phyloP scores from a whole-genome alignment of 2,888 invertebrate genomes.

The Orthonevra nobilis region DNA sequence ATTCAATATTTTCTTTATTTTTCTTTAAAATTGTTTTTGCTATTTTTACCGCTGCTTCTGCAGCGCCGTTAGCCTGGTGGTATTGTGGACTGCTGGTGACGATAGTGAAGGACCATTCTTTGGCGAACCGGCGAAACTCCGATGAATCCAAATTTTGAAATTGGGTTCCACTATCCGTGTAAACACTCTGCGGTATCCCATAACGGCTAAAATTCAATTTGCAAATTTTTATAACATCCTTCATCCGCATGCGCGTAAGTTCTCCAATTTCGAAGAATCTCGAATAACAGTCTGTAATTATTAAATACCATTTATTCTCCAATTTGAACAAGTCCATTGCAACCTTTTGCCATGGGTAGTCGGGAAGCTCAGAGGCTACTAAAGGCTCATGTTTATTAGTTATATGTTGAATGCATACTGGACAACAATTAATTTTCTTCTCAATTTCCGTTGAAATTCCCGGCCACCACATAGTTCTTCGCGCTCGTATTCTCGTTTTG shows the following conservation, averaged over 20 bases:
- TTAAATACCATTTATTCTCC: background rate
- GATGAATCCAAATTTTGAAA: constrained; percentile 9
- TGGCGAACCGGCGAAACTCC: background rate
- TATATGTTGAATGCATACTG: background rate
- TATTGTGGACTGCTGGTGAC: constrained; percentile 3
- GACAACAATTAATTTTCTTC: background rate
- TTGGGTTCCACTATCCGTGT: constrained; percentile 10
- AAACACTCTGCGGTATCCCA: constrained; percentile 2
- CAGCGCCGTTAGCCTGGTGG: constrained; percentile 1
- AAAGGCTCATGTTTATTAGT: background rate
- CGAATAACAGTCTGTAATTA: constrained; percentile 6
- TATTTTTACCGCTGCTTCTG: constrained; percentile 17
- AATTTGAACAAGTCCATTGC: constrained; percentile 13
- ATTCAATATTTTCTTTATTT: background rate
- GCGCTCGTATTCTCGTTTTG: constrained; percentile 1
- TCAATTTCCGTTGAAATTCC: constrained; percentile 2
- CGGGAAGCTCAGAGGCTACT: background rate
- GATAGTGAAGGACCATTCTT: constrained; percentile 5
- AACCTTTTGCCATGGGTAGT: constrained; percentile 8
- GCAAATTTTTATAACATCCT: background rate
- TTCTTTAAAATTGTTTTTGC: constrained; percentile 1
- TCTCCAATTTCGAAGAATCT: background rate
- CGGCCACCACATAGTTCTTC: constrained; percentile 10
- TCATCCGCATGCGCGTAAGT: background rate
- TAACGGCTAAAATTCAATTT: constrained; percentile 2